phyloP scores from a whole-genome alignment of 1,140 invertebrate genomes.

The Adelges cooleyi region DNA sequence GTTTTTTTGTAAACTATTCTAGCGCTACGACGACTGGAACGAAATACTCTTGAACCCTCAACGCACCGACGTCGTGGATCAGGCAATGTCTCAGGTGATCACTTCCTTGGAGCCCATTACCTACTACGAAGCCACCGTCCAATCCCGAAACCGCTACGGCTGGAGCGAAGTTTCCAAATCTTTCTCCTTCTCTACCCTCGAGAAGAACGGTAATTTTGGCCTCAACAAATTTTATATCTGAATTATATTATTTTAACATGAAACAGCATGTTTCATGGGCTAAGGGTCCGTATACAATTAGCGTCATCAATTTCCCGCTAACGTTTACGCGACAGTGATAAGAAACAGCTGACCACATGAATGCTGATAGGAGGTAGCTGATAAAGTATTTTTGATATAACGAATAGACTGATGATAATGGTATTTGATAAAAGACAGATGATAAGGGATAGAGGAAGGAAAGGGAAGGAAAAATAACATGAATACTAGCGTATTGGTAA shows the following conservation, averaged over 20 bases:
- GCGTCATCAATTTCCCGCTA: not conserved
- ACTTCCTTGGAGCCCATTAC: slow-evolving; percentile 45
- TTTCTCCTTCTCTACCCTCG: slow-evolving; percentile 35
- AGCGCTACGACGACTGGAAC: slow-evolving; percentile 11
- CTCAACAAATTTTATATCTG: not conserved
- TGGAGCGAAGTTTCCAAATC: slow-evolving; percentile 46
- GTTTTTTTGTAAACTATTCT: no score
- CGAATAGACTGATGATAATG: no score
- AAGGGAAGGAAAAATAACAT: no score
- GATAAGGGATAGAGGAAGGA: no score
- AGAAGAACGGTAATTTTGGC: slow-evolving; percentile 9
- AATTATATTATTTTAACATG: not conserved
- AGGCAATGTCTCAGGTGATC: slow-evolving; percentile 47
- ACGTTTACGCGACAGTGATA: no score
- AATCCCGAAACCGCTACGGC: slow-evolving; percentile 54
- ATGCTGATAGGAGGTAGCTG: no score
- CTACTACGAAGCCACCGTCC: slow-evolving; percentile 51
- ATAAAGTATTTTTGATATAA: no score
- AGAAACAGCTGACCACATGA: not conserved
- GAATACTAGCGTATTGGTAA: no score
- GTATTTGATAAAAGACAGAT: no score
- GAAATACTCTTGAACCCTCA: not conserved
- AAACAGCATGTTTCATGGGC: not conserved
- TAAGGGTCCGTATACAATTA: not conserved
- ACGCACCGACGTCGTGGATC: slow-evolving; percentile 29